Percentiles rank a stretch among this genome's conserved stretches.
phyloP scores from a whole-genome alignment of 2,797 vertebrate species.

The Channa striata region DNA sequence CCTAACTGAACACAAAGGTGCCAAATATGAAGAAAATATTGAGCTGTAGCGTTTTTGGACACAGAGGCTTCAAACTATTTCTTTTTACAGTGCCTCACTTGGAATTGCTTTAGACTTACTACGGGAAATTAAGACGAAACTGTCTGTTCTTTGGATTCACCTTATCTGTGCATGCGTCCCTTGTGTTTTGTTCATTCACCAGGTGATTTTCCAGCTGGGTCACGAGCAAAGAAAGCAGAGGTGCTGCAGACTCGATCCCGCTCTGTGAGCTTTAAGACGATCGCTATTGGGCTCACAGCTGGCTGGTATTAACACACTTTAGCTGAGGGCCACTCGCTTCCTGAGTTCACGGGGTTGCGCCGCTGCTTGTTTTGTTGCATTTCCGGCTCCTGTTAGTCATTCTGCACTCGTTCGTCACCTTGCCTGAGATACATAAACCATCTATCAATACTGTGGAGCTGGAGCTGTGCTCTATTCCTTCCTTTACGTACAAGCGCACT shows the following conservation, averaged over 20 bases:
- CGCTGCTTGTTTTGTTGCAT: slow-evolving; percentile 3
- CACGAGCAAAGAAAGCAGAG: background rate
- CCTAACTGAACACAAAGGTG: slow-evolving; percentile 10
- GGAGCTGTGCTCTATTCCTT: background rate
- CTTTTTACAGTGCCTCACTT: slow-evolving; percentile 16
- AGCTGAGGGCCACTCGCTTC: slow-evolving; percentile 37
- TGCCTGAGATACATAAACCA: slow-evolving; percentile 16
- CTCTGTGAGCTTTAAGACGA: background rate
- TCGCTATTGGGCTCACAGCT: slow-evolving; percentile 6
- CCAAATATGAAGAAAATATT: slow-evolving; percentile 19
- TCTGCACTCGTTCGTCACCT: slow-evolving; percentile 12
- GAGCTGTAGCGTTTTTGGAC: slow-evolving; percentile 20
- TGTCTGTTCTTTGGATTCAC: slow-evolving; percentile 16
- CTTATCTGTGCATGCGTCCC: background rate
- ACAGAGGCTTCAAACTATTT: slow-evolving; percentile 30
- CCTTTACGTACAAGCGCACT: background rate
- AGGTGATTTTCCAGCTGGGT: slow-evolving; percentile 10
- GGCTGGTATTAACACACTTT: slow-evolving; percentile 8
- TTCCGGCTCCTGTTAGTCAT: slow-evolving; percentile 12
- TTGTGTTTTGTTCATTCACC: background rate
- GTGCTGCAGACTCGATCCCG: slow-evolving; percentile 1
- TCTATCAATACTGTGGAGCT: background rate
- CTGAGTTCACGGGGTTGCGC: slow-evolving; percentile 11
- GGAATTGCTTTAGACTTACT: slow-evolving; percentile 33
- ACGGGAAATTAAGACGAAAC: slow-evolving; percentile 28